Evolutionary conservation across 1,140 invertebrate species (phyloP).

Genomic region (Zaprionus nigranus): DNA sequence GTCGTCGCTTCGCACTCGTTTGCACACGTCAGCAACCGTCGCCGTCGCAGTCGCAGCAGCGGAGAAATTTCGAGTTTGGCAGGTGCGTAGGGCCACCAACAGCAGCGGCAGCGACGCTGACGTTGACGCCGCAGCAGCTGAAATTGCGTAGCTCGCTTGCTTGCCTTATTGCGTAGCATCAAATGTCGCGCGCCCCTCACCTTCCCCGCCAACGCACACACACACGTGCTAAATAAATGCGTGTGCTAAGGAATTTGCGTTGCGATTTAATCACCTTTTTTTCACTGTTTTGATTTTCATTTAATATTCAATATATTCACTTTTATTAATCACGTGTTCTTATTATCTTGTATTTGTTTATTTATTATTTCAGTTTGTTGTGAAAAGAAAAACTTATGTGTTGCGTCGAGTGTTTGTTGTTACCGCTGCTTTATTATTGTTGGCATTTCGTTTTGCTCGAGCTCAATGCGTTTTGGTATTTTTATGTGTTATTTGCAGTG

Average conservation of each 20-base stretch:
- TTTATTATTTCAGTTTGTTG: constrained; percentile 29
- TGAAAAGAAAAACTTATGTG: constrained; percentile 23
- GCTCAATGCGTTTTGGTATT: constrained; percentile 24
- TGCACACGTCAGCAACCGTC: constrained; percentile 71
- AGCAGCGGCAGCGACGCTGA: constrained; percentile 6
- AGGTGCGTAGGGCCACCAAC: constrained; percentile 52
- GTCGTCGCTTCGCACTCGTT: constrained; percentile 56
- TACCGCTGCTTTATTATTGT: constrained; percentile 56
- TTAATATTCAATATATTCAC: not conserved
- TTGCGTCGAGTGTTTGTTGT: constrained; percentile 49
- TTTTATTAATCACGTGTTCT: constrained; percentile 10
- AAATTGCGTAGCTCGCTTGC: constrained; percentile 48
- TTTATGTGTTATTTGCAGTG: constrained; percentile 5
- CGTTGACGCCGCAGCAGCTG: constrained; percentile 28
- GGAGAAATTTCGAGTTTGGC: constrained; percentile 40
- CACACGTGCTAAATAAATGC: constrained; percentile 40
- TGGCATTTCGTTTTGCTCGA: constrained; percentile 39
- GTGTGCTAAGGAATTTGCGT: constrained; percentile 47
- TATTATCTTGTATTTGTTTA: not conserved
- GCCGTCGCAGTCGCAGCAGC: constrained; percentile 11
- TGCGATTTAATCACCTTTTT: constrained; percentile 5
- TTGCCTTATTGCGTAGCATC: constrained; percentile 50
- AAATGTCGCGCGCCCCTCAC: constrained; percentile 32
- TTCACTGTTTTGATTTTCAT: constrained; percentile 1
- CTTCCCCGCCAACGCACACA: constrained; percentile 27